Percentiles rank a stretch among this genome's conserved stretches.
These are phyloP conservation scores for Callyntrura sp. DNA, from an alignment of 2,888 invertebrate genomes.

Conservation along the genomic window DNA sequence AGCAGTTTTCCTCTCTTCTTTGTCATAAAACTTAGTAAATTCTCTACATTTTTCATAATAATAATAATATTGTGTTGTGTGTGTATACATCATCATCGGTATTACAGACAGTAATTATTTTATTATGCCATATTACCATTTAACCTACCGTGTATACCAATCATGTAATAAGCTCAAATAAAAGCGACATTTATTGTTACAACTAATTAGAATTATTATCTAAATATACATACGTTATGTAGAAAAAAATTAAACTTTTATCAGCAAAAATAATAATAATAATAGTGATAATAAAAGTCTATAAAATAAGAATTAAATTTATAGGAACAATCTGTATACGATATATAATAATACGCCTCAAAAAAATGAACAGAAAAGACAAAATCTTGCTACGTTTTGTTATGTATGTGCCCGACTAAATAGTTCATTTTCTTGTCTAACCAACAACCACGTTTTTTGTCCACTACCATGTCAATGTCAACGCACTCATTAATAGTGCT, in stretches of 20 bases:
- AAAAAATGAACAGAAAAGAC: constrained; percentile 21
- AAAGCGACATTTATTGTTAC: not conserved
- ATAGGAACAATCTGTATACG: constrained; percentile 28
- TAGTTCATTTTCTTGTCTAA: not conserved
- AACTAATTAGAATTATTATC: not conserved
- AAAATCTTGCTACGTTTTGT: not conserved
- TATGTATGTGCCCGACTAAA: not conserved
- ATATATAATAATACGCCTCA: constrained; percentile 24
- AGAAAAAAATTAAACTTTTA: constrained; percentile 31
- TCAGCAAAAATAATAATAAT: constrained; percentile 20
- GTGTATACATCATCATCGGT: constrained; percentile 32
- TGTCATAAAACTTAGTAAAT: constrained; percentile 31
- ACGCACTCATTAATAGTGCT: not conserved
- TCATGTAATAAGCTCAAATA: constrained; percentile 33
- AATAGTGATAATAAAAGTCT: not conserved
- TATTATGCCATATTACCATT: not conserved
- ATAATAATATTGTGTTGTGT: constrained; percentile 14
- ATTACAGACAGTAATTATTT: constrained; percentile 33
- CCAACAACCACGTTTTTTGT: not conserved
- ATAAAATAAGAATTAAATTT: constrained; percentile 35
- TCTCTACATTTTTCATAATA: constrained; percentile 44
- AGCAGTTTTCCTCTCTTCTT: constrained; percentile 34
- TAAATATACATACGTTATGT: not conserved
- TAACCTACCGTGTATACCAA: not conserved
- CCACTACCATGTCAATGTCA: not conserved